Evolutionary conservation across 2,797 vertebrate genomes (phyloP), one percentile per base, ranked within the genome.

Genomic region (Thunnus albacares): DNA sequence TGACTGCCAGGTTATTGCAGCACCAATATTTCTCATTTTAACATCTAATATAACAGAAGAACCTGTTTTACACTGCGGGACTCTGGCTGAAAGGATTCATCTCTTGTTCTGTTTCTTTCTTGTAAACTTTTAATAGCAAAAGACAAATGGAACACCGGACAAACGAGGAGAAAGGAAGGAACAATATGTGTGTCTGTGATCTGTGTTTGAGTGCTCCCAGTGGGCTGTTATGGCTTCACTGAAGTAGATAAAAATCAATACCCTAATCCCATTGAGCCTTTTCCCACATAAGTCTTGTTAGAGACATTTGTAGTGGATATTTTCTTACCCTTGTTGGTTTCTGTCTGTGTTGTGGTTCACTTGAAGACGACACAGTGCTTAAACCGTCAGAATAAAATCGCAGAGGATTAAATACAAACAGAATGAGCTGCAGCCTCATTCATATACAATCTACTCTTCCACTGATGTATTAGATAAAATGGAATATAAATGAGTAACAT

Each of bases 181-280:
- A 65, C 47, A 73, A 78, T 75, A 49, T 30, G 51, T 75, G 80
- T 73, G 84, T 72, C 57, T 43, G 55, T 61, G 80, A 52, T 66
- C 6, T 30, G 69, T 58, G 77, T 84, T 64, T 58, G 69, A 76
- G 73, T 65, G 80, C 78, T 91, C 80, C 77, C 88, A 24, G 51
- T 75, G 82, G 85, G 82, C 74, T 79, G 64, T 68, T 75, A 76
- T 47, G 49, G 81, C 78, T 84, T 77, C 84, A 82, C 61, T 80
- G 77, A 85, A 87, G 80, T 83, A 82, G 84, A 87, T 87, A 53
- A 78, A 82, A 90, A 91, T 92, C 87, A 83, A 90, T 91, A 87
- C 59, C 3, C 59, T 88, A 80, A 89, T 90, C 89, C 86, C 74
- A 79, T 88, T 81, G 86, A 69, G 79, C 51, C 60, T 81, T 84